Conservation (phyloP, 2,113 vertebrate species). For the Eudyptes chrysolophus region DNA sequence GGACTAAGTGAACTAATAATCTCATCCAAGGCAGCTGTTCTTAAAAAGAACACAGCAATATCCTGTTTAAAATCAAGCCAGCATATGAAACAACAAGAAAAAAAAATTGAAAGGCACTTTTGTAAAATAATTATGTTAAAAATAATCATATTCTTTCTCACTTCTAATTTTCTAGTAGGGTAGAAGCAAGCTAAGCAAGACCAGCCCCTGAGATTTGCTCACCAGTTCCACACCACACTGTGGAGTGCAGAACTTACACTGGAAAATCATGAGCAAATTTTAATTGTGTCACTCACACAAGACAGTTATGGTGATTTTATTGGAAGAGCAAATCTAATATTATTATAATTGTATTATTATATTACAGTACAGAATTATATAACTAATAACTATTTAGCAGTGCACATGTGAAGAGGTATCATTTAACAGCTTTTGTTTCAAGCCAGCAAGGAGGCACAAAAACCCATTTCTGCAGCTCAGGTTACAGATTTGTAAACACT, state of each 20-base stretch:
- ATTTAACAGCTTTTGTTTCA: background rate
- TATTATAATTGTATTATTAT: background rate
- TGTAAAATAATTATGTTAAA: background rate
- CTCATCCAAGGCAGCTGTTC: background rate
- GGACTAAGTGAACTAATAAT: background rate
- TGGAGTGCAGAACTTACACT: background rate
- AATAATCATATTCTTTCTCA: background rate
- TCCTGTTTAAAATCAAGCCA: background rate
- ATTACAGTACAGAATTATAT: background rate
- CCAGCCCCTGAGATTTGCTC: fast-evolving
- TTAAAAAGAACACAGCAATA: background rate
- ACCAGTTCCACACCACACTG: background rate
- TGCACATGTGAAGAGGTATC: background rate
- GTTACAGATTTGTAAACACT: background rate
- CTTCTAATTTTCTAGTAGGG: background rate
- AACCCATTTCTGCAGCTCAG: background rate
- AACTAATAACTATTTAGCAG: background rate
- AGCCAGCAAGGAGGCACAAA: background rate
- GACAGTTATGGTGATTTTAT: too few species aligned
- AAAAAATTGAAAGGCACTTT: background rate
- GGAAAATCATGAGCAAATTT: background rate
- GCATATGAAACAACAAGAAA: fast-evolving
- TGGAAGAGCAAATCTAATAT: background rate
- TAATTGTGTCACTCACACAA: background rate
- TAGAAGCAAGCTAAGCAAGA: background rate